Evolutionary conservation across 2,797 vertebrate genomes (phyloP).

Genomic region (Stomatorhinus walkeri): DNA sequence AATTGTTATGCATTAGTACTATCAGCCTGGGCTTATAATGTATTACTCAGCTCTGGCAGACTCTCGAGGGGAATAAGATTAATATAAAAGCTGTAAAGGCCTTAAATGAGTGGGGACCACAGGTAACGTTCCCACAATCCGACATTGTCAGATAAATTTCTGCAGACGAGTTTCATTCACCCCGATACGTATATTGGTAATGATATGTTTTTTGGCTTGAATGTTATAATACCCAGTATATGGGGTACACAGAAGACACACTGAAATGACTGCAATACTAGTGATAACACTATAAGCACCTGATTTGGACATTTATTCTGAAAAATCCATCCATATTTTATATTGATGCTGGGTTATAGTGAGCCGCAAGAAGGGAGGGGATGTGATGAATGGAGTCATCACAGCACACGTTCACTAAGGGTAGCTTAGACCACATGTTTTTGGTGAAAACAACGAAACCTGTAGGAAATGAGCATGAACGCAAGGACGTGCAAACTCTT

Average conservation of each 20-base stretch:
- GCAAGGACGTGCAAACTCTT: neutral
- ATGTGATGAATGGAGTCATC: neutral
- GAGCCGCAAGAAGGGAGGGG: neutral
- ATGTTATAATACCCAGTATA: neutral
- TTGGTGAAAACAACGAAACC: neutral
- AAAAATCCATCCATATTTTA: neutral
- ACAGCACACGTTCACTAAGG: neutral
- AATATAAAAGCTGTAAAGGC: constrained; percentile 44
- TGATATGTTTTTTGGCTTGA: neutral
- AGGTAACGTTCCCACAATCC: constrained; percentile 36
- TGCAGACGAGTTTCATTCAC: constrained; percentile 35
- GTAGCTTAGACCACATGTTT: neutral
- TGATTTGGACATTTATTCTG: neutral
- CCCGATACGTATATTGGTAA: neutral
- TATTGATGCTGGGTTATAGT: neutral
- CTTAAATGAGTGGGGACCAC: constrained; percentile 37
- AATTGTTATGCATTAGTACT: constrained; percentile 26
- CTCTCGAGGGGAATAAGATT: constrained; percentile 39
- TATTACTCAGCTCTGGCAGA: constrained; percentile 29
- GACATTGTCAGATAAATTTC: constrained; percentile 37
- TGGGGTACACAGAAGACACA: neutral
- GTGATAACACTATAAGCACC: neutral
- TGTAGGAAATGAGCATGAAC: neutral
- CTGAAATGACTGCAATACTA: neutral
- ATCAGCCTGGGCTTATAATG: constrained; percentile 35